A percentile compares a stretch with the other conserved stretches of the same genome.
These are phyloP conservation scores for Drosophila paranaensis DNA, from an alignment of 2,888 invertebrate genomes.

Conservation along the genomic window DNA sequence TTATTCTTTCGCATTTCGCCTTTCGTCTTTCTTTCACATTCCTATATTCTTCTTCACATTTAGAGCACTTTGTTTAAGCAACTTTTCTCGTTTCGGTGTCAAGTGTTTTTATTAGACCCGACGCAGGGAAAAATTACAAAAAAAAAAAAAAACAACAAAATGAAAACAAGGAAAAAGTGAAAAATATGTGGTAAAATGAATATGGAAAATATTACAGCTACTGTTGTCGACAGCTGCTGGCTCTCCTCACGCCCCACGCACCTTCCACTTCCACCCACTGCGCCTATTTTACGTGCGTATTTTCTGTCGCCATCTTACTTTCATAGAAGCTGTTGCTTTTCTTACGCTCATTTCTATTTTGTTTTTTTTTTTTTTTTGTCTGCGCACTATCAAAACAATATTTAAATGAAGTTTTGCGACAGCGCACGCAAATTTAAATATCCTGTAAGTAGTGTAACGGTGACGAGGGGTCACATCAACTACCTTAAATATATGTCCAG, in stretches of 20 bases:
- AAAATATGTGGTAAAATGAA: slow-evolving; percentile 25
- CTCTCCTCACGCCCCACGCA: background rate
- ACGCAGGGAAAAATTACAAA: slow-evolving; percentile 15
- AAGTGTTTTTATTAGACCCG: slow-evolving; percentile 68
- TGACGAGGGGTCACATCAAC: background rate
- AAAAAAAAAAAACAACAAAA: slow-evolving; percentile 1
- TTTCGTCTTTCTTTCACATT: background rate
- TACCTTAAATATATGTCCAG: background rate
- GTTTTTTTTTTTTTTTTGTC: background rate
- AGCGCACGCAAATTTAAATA: slow-evolving; percentile 26
- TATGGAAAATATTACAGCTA: slow-evolving; percentile 36
- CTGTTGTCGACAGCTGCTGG: slow-evolving; percentile 48
- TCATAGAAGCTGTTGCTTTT: slow-evolving; percentile 46
- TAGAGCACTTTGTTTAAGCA: slow-evolving; percentile 57
- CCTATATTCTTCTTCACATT: slow-evolving; percentile 29
- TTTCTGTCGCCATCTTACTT: slow-evolving; percentile 6
- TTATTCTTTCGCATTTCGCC: background rate
- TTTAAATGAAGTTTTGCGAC: slow-evolving; percentile 49
- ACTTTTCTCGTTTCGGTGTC: slow-evolving; percentile 70
- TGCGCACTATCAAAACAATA: slow-evolving; percentile 45
- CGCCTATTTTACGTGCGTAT: slow-evolving; percentile 39
- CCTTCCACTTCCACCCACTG: slow-evolving; percentile 1
- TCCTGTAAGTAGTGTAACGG: background rate
- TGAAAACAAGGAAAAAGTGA: slow-evolving; percentile 23
- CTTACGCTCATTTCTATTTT: slow-evolving; percentile 7